These are phyloP conservation scores for Drosophila nigrodunni DNA, from an alignment of 1,140 invertebrate genomes.

Conservation along the genomic window DNA sequence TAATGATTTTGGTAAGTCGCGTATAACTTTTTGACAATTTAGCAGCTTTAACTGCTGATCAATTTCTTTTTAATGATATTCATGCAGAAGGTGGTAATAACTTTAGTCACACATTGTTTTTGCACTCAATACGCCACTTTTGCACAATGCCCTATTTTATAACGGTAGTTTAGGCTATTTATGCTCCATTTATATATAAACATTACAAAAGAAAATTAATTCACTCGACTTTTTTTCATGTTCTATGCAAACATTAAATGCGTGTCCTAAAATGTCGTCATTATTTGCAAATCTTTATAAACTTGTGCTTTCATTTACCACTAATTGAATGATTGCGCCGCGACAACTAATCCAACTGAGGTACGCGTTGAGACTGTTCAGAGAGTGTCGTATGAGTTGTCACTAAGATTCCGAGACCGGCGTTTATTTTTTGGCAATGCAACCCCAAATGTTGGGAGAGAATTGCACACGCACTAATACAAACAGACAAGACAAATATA, in stretches of 20 bases:
- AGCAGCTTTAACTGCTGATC: neutral
- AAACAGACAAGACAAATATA: no score
- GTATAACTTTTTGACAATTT: neutral
- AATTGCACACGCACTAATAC: constrained; percentile 8
- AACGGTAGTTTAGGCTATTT: neutral
- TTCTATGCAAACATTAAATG: neutral
- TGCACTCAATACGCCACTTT: neutral
- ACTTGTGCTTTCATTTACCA: constrained; percentile 34
- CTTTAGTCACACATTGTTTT: neutral
- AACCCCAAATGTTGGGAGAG: constrained; percentile 4
- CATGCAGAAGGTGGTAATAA: no score
- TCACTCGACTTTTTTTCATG: neutral
- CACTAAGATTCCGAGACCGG: constrained; percentile 42
- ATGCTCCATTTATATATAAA: neutral
- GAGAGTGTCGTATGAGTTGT: constrained; percentile 20
- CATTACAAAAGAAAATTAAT: neutral
- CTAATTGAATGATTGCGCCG: neutral
- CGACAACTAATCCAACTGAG: constrained; percentile 25
- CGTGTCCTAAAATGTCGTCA: constrained; percentile 8
- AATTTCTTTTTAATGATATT: neutral
- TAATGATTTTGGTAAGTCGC: neutral
- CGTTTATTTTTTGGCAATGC: constrained; percentile 21
- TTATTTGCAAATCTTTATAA: constrained; percentile 1
- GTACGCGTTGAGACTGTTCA: constrained; percentile 33
- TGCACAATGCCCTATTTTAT: neutral